A percentile compares a stretch with the other conserved stretches of the same genome.
These are phyloP conservation scores for Rhopalosiphum padi DNA, from an alignment of 1,140 invertebrate species.

Conservation along the genomic window DNA sequence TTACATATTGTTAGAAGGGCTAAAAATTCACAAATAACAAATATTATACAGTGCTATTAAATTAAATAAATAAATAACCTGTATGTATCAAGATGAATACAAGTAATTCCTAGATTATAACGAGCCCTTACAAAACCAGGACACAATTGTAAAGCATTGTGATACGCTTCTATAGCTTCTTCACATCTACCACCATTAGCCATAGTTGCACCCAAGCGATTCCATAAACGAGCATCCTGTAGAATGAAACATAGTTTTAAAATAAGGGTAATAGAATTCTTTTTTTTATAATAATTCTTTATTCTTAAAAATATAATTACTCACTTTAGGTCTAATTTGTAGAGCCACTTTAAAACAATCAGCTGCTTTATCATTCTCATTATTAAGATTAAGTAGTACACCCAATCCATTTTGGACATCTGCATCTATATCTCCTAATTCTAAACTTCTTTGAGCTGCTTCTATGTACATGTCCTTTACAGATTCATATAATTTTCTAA, in stretches of 20 bases:
- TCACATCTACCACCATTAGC: slow-evolving; percentile 94
- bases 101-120: slow-evolving; percentile 97
- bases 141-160: slow-evolving; percentile 86
- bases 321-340: slow-evolving; percentile 79
- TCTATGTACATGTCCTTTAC: slow-evolving; percentile 84
- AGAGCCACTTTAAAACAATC: slow-evolving; percentile 95
- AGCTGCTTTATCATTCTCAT: slow-evolving; percentile 93
- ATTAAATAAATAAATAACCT: slow-evolving; percentile 67
- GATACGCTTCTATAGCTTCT: slow-evolving; percentile 95
- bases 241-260: slow-evolving; percentile 52
- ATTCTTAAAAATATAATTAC: slow-evolving; percentile 59
- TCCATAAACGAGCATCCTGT: slow-evolving; percentile 94
- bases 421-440: slow-evolving; percentile 77
- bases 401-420: slow-evolving; percentile 95
- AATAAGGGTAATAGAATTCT: neutral
- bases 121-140: slow-evolving; percentile 96
- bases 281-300: neutral
- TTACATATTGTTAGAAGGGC: neutral
- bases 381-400: slow-evolving; percentile 92
- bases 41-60: neutral
- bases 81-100: slow-evolving; percentile 94
- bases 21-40: neutral
- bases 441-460: slow-evolving; percentile 81
- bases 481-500: slow-evolving; percentile 70
- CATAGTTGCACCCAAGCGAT: slow-evolving; percentile 93